Evolutionary conservation across 2,888 invertebrate genomes (phyloP), one percentile per base, ranked within the genome.

Genomic region (Bellardia pandia): DNA sequence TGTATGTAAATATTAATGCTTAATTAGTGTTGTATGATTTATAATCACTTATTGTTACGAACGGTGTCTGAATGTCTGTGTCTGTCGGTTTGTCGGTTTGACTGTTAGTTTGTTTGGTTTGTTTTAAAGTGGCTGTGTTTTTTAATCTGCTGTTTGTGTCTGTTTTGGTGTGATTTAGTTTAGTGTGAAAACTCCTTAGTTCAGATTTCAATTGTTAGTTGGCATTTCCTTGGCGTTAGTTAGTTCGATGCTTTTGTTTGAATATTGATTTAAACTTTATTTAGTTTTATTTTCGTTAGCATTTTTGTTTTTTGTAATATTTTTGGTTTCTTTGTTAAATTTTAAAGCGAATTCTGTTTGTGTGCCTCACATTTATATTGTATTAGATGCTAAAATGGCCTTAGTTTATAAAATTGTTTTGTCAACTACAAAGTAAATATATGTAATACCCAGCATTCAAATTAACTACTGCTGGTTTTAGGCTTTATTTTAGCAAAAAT

Each of bases 21-120:
- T 86, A 80, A 68, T 69, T 86, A 72, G 78, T 91, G 89, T 91
- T 89, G 89, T 90, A 91, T 92, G 92, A 91, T 92, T 92, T 92
- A 92, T 89, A 92, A 92, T 92, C 92, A 92, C 91, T 92, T 89
- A 91, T 92, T 92, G 92, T 92, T 92, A 90, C 91, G 91, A 91
- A 92, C 91, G 92, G 92, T 92, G 92, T 92, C 91, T 91, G 89
- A 88, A 91, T 89, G 88, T 77, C 53, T 86, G n/a, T n/a, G n/a
- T n/a, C n/a, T n/a, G n/a, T n/a, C n/a, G n/a, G 66, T 58, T 64
- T 82, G 81, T 68, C 30, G 53, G 68, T 42, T 14, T 79, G 75
- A 48, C 64, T 84, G 53, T 76, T 69, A 16, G 68, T 69, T 53
- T 58, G 45, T 37, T n/a, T 58, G 58, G 80, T 68, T 3, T 56